Evolutionary conservation across 1,140 invertebrate genomes (phyloP).

Genomic region (Drosophila orosa): DNA sequence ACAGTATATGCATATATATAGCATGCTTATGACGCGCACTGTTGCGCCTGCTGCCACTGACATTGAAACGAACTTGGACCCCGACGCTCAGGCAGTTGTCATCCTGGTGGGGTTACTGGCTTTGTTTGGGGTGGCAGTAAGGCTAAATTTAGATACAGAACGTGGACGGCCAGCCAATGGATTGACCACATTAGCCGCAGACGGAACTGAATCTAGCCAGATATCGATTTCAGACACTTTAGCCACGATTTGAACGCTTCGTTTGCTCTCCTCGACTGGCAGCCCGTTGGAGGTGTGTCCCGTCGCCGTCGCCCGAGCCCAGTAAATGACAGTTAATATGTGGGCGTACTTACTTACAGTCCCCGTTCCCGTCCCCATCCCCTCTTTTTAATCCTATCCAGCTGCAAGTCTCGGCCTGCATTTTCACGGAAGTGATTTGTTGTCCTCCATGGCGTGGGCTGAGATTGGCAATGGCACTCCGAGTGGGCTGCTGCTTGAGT

Average conservation of each 20-base stretch:
- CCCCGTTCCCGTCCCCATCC: not conserved
- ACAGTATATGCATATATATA: conserved; percentile 12
- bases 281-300: conserved; percentile 44
- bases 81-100: conserved; percentile 10
- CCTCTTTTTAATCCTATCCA: conserved; percentile 28
- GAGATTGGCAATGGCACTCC: conserved; percentile 38
- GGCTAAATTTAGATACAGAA: conserved; percentile 65
- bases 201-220: conserved; percentile 38
- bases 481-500: conserved; percentile 20
- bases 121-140: conserved; percentile 36
- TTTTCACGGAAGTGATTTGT: conserved; percentile 54
- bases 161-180: conserved; percentile 14
- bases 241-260: conserved; percentile 58
- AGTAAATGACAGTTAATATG: conserved; percentile 47
- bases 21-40: conserved; percentile 22
- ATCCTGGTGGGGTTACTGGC: conserved; percentile 4
- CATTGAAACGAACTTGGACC: conserved; percentile 77
- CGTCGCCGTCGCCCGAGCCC: conserved; percentile 1
- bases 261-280: conserved; percentile 33
- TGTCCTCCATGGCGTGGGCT: conserved; percentile 36
- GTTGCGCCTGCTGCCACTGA: conserved; percentile 42
- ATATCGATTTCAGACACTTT: conserved; percentile 75
- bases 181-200: conserved; percentile 65
- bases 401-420: conserved; percentile 35
- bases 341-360: conserved; percentile 21